Evolutionary conservation across 2,113 vertebrate species (phyloP).

Genomic region (Oreochromis spilurus): DNA sequence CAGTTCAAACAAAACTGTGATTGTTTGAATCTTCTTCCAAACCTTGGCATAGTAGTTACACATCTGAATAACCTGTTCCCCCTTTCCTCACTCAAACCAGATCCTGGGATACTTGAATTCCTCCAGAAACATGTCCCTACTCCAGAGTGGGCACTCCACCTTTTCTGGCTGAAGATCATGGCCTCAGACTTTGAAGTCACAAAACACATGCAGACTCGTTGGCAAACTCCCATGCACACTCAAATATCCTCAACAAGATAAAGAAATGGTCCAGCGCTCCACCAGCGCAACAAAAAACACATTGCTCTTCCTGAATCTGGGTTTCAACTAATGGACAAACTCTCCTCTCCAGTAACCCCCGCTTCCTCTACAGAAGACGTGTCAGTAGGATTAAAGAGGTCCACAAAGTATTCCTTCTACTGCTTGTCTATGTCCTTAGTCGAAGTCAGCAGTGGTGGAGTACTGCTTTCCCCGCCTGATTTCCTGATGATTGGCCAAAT

Average conservation of each 20-base stretch:
- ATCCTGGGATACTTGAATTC: accelerated
- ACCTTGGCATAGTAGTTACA: not conserved
- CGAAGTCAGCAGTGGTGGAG: not conserved
- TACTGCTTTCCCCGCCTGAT: not conserved
- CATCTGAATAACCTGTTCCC: not conserved
- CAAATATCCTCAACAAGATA: not conserved
- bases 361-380: not conserved
- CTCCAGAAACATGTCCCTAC: not conserved
- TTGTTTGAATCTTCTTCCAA: not conserved
- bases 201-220: not conserved
- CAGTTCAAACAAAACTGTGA: not conserved
- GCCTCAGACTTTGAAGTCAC: not conserved
- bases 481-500: not conserved
- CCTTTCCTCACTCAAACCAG: not conserved
- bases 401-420: not conserved
- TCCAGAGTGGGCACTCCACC: not conserved
- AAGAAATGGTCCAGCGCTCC: not conserved
- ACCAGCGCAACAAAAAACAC: accelerated
- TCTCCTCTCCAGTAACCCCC: not conserved
- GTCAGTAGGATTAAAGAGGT: not conserved
- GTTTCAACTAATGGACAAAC: not conserved
- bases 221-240: not conserved
- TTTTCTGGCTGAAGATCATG: not conserved
- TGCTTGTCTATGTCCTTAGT: not conserved
- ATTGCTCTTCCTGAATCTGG: not conserved